Evolutionary conservation across 2,797 vertebrate genomes (phyloP).

Genomic region (Avahi laniger): DNA sequence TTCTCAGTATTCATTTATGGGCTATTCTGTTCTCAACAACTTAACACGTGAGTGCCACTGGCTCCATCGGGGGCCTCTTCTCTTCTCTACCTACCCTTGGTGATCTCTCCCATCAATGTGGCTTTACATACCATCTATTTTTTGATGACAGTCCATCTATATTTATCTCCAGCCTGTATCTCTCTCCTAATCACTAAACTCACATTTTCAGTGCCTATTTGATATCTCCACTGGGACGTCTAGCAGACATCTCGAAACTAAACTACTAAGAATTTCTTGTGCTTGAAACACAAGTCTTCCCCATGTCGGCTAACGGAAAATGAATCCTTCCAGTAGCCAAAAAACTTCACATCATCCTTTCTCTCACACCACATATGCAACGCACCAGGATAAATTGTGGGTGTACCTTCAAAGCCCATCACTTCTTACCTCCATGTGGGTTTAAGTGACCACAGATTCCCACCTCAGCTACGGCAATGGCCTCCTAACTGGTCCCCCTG

Average conservation of each 20-base stretch:
- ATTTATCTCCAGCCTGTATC: background rate
- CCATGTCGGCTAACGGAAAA: background rate
- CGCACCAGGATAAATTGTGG: background rate
- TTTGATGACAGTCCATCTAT: background rate
- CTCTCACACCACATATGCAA: background rate
- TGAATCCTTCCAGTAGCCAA: background rate
- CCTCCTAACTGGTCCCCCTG: background rate
- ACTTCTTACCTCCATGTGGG: background rate
- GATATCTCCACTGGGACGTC: background rate
- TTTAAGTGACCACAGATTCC: background rate
- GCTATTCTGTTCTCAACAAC: background rate
- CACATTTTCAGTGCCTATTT: background rate
- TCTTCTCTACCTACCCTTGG: background rate
- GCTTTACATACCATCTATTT: background rate
- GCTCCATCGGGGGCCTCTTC: background rate
- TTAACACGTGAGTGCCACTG: background rate
- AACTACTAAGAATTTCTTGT: background rate
- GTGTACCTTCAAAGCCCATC: background rate
- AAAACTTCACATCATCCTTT: background rate
- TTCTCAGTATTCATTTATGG: background rate
- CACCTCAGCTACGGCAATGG: background rate
- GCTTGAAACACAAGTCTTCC: background rate
- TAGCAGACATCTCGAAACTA: background rate
- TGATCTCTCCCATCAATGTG: background rate
- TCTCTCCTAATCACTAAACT: background rate